Conservation (phyloP, 2,797 vertebrate genomes). For the Acomys russatus region DNA sequence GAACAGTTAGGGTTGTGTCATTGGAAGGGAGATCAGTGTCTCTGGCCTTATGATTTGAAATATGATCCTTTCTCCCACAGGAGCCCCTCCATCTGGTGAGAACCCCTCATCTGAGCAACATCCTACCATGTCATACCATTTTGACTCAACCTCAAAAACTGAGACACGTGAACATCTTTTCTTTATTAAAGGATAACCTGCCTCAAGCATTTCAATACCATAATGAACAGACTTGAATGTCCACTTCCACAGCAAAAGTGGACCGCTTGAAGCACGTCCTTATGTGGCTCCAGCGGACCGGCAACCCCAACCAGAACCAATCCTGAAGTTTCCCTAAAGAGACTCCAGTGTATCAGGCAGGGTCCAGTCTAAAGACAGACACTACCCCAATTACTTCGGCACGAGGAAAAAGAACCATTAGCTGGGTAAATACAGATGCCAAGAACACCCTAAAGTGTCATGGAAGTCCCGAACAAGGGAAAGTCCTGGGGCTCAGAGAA, state of each 20-base stretch:
- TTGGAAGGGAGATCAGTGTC: not conserved
- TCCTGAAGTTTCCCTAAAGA: not conserved
- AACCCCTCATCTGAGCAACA: not conserved
- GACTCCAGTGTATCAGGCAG: not conserved
- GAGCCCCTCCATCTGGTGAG: not conserved
- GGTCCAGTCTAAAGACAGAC: not conserved
- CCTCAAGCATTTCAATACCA: not conserved
- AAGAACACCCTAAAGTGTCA: slow-evolving; percentile 3
- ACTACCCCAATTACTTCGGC: not conserved
- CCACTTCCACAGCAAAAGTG: not conserved
- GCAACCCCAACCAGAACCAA: not conserved
- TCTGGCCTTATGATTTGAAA: not conserved
- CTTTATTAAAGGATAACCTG: not conserved
- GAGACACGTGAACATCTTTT: not conserved
- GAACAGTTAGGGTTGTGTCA: not conserved
- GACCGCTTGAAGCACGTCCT: not conserved
- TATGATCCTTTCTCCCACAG: not conserved
- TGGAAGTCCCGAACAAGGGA: not conserved
- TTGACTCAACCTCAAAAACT: not conserved
- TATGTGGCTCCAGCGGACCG: not conserved
- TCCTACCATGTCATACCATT: not conserved
- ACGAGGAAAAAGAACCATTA: slow-evolving; percentile 3
- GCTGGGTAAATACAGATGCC: not conserved
- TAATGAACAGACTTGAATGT: not conserved
- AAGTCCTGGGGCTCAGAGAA: not conserved